Conservation (phyloP, 2,113 vertebrate species). For the Chiloscyllium plagiosum region DNA sequence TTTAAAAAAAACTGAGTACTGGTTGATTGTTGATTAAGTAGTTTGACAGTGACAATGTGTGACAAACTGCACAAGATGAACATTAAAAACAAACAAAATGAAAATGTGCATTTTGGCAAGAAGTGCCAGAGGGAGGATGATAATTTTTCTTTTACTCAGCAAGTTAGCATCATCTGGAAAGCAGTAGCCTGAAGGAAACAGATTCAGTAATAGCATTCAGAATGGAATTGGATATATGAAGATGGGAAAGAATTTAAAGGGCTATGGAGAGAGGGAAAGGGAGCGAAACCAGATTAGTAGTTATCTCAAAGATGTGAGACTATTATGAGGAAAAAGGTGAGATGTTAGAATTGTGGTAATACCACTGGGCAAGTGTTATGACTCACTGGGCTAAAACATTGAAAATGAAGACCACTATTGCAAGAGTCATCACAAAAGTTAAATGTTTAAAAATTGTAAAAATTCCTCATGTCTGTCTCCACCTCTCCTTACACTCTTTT, state of each 20-base stretch:
- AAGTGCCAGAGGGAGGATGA: not conserved
- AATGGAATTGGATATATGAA: not conserved
- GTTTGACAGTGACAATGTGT: not conserved
- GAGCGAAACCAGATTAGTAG: not conserved
- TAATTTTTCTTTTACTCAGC: not conserved
- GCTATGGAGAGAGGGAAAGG: not conserved
- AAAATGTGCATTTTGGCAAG: not conserved
- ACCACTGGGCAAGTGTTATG: no score
- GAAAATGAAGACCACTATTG: no score
- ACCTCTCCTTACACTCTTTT: no score
- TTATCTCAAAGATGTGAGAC: not conserved
- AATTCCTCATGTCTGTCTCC: no score
- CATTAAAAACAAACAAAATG: not conserved
- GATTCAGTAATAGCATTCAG: not conserved
- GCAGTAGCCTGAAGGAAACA: not conserved
- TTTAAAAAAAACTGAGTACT: not conserved
- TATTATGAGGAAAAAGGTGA: not conserved
- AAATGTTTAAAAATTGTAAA: no score
- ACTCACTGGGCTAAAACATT: no score
- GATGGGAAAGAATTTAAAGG: not conserved
- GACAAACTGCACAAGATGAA: not conserved
- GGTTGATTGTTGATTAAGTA: not conserved
- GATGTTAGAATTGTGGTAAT: no score
- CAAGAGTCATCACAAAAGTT: no score
- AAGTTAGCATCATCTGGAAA: not conserved